phyloP scores from a whole-genome alignment of 1,140 invertebrate genomes.

The Papilio glaucus region DNA sequence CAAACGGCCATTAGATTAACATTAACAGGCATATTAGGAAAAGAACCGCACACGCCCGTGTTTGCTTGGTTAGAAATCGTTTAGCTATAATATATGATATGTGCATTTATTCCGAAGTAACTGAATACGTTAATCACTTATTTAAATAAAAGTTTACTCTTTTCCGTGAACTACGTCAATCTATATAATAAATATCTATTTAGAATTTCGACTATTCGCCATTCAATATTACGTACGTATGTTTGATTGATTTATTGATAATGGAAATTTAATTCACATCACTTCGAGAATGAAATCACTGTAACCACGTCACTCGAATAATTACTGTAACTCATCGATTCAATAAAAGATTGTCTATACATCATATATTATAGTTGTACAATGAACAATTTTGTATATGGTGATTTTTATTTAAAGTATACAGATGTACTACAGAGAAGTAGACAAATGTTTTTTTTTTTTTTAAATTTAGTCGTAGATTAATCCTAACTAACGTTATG shows the following conservation, averaged over 20 bases:
- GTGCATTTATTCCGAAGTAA: not conserved
- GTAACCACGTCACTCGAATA: not conserved
- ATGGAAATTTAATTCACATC: not conserved
- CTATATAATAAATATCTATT: not conserved
- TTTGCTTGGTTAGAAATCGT: no score
- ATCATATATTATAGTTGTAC: not conserved
- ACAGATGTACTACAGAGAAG: no score
- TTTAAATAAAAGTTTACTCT: not conserved
- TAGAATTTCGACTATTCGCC: not conserved
- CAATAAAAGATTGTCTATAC: not conserved
- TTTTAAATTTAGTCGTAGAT: no score
- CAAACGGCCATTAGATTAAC: no score
- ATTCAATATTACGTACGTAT: no score
- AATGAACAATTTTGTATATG: not conserved
- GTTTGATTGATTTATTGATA: not conserved
- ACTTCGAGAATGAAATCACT: not conserved
- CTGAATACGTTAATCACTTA: not conserved
- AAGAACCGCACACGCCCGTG: no score
- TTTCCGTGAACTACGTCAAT: not conserved
- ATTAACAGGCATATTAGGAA: no score
- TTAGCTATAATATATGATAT: no score
- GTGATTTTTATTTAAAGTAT: no score
- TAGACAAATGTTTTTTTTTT: no score
- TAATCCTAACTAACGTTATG: no score
- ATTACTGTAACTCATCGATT: not conserved